Percentiles rank a stretch among this genome's conserved stretches.
phyloP scores from a whole-genome alignment of 2,888 invertebrate genomes.

The Phymatocera aterrima region DNA sequence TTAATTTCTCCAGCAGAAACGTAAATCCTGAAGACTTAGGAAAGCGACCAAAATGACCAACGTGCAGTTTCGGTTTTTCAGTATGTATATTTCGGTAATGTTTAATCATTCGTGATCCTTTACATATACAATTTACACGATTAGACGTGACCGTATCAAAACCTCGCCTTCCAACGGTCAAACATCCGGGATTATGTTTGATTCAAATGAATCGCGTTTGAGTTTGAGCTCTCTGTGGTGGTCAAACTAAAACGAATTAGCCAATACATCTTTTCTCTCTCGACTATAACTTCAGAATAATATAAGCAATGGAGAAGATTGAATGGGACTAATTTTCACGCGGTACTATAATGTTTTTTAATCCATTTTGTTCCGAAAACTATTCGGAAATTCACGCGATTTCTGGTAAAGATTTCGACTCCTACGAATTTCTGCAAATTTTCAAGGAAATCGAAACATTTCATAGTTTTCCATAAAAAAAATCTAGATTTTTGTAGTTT shows the following conservation, averaged over 20 bases:
- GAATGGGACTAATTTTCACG: neutral
- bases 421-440: too few relatives aligned
- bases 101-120: constrained; percentile 12
- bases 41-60: neutral
- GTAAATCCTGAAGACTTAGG: too few relatives aligned
- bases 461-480: too few relatives aligned
- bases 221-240: neutral
- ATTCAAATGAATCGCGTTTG: neutral
- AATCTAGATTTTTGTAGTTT: too few relatives aligned
- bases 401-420: too few relatives aligned
- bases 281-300: too few relatives aligned
- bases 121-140: neutral
- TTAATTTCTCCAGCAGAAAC: too few relatives aligned
- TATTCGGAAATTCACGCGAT: too few relatives aligned
- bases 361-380: too few relatives aligned
- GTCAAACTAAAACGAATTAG: neutral
- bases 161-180: neutral
- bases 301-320: neutral
- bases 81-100: neutral
- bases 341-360: too few relatives aligned
- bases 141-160: neutral
- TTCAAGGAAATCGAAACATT: too few relatives aligned
- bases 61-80: neutral
- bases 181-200: neutral
- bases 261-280: neutral